A percentile compares a stretch with the other conserved stretches of the same genome.
These are phyloP conservation scores for Sebastes diaconus DNA, from an alignment of 2,797 vertebrate genomes.

Conservation along the genomic window DNA sequence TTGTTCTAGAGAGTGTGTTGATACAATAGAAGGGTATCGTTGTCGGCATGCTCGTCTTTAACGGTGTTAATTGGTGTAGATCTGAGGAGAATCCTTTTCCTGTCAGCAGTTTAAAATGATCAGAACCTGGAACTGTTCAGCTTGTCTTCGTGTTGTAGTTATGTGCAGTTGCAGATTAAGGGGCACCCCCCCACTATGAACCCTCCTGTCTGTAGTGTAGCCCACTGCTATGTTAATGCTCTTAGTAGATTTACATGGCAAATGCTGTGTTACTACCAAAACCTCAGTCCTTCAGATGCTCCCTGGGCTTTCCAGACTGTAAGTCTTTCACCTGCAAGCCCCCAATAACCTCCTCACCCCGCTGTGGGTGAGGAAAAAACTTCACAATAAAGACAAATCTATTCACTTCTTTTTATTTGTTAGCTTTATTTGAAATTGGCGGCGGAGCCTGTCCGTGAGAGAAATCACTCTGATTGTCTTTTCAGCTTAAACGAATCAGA, in stretches of 20 bases:
- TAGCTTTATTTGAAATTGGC: background rate
- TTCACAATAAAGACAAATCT: background rate
- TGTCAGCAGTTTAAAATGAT: background rate
- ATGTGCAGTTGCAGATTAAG: constrained; percentile 18
- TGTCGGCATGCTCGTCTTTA: background rate
- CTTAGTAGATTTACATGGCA: constrained; percentile 56
- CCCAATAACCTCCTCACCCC: background rate
- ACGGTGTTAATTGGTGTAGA: background rate
- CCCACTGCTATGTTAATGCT: constrained; percentile 51
- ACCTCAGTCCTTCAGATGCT: constrained; percentile 16
- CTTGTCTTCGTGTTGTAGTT: background rate
- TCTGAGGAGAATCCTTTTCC: background rate
- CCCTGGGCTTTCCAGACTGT: background rate
- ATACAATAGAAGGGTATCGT: background rate
- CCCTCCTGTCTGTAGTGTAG: constrained; percentile 9
- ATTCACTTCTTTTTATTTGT: background rate
- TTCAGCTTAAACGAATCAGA: too few relatives aligned
- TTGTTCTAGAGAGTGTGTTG: background rate
- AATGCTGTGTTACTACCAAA: constrained; percentile 9
- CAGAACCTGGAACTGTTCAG: background rate
- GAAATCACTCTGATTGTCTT: too few relatives aligned
- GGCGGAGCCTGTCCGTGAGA: too few relatives aligned
- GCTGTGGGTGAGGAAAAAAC: background rate
- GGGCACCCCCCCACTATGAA: background rate
- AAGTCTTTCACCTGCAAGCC: background rate